phyloP scores from a whole-genome alignment of 2,797 vertebrate genomes.

The Lagorchestes hirsutus region DNA sequence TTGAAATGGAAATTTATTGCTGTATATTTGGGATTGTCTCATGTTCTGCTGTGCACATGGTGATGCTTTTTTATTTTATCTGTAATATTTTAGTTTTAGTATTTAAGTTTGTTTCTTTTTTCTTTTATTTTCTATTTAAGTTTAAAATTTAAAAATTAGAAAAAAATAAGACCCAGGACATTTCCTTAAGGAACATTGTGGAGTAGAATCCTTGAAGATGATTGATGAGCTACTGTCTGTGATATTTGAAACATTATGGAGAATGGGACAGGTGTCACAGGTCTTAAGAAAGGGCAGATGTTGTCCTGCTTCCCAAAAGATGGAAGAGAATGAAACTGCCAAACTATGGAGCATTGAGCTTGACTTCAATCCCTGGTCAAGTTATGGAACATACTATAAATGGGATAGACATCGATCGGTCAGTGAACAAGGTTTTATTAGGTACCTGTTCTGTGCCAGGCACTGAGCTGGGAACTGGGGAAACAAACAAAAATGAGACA shows the following conservation, averaged over 20 bases:
- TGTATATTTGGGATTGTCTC: too few species aligned
- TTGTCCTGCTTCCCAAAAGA: background rate
- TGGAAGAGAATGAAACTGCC: background rate
- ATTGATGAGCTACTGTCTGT: background rate
- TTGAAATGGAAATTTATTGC: too few species aligned
- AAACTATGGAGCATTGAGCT: background rate
- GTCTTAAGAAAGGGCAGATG: background rate
- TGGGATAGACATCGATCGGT: background rate
- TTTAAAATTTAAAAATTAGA: background rate
- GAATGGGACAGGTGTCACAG: background rate
- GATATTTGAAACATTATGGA: background rate
- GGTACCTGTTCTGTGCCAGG: background rate
- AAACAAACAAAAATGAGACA: background rate
- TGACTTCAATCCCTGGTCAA: background rate
- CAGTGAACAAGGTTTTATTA: background rate
- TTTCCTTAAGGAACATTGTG: background rate
- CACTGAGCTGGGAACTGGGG: background rate
- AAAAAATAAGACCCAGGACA: constrained; percentile 28
- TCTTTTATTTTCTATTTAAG: too few species aligned
- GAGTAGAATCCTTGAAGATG: background rate
- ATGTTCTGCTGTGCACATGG: too few species aligned
- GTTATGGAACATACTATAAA: background rate
- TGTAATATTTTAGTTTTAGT: too few species aligned
- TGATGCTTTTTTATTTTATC: too few species aligned
- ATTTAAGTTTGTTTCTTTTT: too few species aligned